Base-by-base conservation (phyloP, 2,113 vertebrate species). In the Manacus vitellinus region DNA sequence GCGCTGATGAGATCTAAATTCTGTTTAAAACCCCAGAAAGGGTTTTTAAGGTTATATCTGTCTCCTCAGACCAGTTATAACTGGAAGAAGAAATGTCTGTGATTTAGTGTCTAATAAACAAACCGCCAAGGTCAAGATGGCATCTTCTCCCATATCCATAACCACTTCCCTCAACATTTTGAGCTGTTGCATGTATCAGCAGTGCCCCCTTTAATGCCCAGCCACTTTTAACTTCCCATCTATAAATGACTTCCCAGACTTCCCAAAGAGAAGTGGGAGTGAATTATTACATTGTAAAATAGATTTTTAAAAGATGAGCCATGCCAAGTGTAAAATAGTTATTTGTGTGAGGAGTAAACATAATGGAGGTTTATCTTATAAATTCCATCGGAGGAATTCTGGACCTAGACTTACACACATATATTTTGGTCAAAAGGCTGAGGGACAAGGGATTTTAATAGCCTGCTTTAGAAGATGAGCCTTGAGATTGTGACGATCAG, bases 21-120 rank as follows among this genome's bases (percentile, higher is more conserved):
- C 76, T 85, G 28, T 84, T 91, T 61, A 68, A 89, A 94, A 87
- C 12, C 44, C 62, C 58, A 95, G 66, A 80, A 93, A 94, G 56
- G 37, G 20, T 39, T 94, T 94, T 65, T 94, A 75, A 88, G 83
- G 85, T 78, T 85, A 65, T 87, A 70, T 65, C 49, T 72, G 54
- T 68, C 41, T 79, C 80, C 73, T 89, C 74, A 63, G 61, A 80
- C 70, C 71, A 73, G 83, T 75, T 75, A 68, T 62, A 95, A 91
- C 77, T 94, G 77, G 91, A 87, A 92, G 85, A 74, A 96, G 62
- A 90, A 93, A 84, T 24, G 59, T n/a, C 79, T 12, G 4, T 94
- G 76, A 93, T 80, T 94, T 86, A 89, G 31, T 87, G 73, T 81
- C 91, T 92, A 78, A 92, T 89, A 96, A 96, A 94, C 92, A 96